Conservation (phyloP, 1,140 invertebrate genomes). For the Panagrolaimus sp. region DNA sequence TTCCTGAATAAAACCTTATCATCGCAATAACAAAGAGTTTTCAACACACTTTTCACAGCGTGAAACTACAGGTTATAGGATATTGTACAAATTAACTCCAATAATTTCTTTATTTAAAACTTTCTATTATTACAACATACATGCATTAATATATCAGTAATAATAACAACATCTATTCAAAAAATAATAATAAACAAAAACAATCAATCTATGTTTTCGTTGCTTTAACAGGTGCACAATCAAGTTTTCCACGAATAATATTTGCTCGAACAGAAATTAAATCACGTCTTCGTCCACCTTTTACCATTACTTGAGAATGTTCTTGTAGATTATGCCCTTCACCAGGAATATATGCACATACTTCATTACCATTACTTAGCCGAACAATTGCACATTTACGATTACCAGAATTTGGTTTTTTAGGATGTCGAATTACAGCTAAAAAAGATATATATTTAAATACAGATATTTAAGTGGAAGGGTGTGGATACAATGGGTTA, state of each 20-base stretch:
- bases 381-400: constrained; percentile 87
- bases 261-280: constrained; percentile 87
- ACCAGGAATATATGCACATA: constrained; percentile 82
- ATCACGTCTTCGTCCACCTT: constrained; percentile 77
- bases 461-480: too few relatives aligned
- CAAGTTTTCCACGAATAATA: constrained; percentile 84
- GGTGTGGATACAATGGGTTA: too few relatives aligned
- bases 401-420: constrained; percentile 98
- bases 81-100: too few relatives aligned
- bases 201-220: not conserved
- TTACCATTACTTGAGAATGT: constrained; percentile 83
- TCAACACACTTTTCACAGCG: too few relatives aligned
- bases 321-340: constrained; percentile 91
- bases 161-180: constrained; percentile 3
- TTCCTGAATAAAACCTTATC: too few relatives aligned
- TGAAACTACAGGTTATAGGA: too few relatives aligned
- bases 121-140: too few relatives aligned
- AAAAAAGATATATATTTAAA: too few relatives aligned
- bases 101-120: too few relatives aligned
- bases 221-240: constrained; percentile 65
- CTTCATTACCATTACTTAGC: constrained; percentile 69
- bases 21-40: too few relatives aligned
- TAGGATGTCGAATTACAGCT: constrained; percentile 68
- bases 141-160: not conserved
- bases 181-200: not conserved